These are phyloP conservation scores for Spodoptera littoralis DNA, from an alignment of 2,888 invertebrate species.

Conservation along the genomic window DNA sequence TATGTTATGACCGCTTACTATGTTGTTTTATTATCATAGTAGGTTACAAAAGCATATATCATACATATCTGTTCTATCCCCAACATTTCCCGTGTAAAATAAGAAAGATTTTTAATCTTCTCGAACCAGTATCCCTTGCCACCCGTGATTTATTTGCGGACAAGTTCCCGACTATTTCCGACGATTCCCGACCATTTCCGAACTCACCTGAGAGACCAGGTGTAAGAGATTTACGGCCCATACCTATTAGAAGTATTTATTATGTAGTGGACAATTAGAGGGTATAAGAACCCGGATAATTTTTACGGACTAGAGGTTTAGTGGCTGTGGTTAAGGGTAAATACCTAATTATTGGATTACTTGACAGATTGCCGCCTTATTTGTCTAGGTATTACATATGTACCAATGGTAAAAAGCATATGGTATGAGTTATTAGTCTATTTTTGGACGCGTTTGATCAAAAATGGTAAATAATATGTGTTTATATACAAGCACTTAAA, in stretches of 20 bases:
- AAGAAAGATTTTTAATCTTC: conserved; percentile 58
- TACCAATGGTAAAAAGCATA: no score
- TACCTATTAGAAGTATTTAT: conserved; percentile 45
- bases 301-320: conserved; percentile 37
- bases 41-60: no score
- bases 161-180: conserved; percentile 29
- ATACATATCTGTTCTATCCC: conserved; percentile 2
- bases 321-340: conserved; percentile 19
- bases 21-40: no score
- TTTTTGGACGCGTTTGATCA: no score
- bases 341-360: conserved; percentile 31
- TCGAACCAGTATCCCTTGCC: conserved; percentile 47
- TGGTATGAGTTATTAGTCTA: no score
- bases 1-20: no score
- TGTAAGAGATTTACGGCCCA: conserved; percentile 56
- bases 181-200: conserved; percentile 43
- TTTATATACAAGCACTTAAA: no score
- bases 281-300: conserved; percentile 37
- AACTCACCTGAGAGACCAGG: conserved; percentile 56
- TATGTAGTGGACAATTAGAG: conserved; percentile 56
- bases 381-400: not conserved
- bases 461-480: no score
- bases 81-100: conserved; percentile 34
- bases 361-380: not conserved
- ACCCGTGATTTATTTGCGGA: conserved; percentile 55